Evolutionary conservation across 2,113 vertebrate species (phyloP).

Genomic region (Arizona elegans): DNA sequence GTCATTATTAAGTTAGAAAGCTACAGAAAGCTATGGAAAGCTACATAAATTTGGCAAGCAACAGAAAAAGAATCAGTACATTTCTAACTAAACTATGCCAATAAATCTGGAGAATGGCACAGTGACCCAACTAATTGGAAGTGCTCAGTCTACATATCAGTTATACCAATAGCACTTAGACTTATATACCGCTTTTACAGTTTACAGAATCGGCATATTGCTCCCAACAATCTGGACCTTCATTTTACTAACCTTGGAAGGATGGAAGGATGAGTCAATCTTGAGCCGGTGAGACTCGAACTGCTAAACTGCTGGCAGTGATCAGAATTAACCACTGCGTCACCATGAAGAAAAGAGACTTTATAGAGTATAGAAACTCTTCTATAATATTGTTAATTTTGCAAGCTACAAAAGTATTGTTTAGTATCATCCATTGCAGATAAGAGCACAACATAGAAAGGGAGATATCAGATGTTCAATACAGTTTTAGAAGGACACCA

Average conservation of each 20-base stretch:
- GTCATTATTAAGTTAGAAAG: neutral
- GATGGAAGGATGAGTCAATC: no score
- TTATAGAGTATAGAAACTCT: neutral
- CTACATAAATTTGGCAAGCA: neutral
- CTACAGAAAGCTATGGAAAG: neutral
- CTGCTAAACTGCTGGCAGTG: no score
- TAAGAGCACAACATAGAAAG: neutral
- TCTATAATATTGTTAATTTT: neutral
- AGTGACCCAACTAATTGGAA: neutral
- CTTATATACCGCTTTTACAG: no score
- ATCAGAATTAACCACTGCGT: no score
- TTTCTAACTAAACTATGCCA: neutral
- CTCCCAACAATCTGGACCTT: no score
- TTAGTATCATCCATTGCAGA: neutral
- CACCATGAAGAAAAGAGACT: neutral
- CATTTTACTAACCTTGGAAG: no score
- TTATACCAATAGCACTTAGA: neutral
- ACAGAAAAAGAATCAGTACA: neutral
- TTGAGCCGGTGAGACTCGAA: no score
- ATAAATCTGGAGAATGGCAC: neutral
- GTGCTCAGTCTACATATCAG: neutral
- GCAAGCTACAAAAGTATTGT: neutral
- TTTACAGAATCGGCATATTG: no score
- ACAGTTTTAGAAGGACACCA: neutral
- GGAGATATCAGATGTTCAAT: neutral